phyloP scores from a whole-genome alignment of 2,113 vertebrate genomes.

The Phaethornis superciliosus region DNA sequence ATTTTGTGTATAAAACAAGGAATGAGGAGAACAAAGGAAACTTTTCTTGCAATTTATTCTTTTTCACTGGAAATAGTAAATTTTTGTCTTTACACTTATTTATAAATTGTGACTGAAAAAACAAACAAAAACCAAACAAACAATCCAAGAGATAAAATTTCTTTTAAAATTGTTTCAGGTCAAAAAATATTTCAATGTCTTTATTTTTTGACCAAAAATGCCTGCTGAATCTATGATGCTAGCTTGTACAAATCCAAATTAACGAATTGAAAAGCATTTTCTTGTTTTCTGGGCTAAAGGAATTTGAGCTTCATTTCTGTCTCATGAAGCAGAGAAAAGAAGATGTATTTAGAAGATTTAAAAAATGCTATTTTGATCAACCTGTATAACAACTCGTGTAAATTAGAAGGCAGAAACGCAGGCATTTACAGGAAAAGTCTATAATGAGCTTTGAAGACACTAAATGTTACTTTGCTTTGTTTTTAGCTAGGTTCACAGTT shows the following conservation, averaged over 20 bases:
- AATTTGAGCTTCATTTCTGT: neutral
- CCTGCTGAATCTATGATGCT: neutral
- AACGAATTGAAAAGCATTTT: neutral
- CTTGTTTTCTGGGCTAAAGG: neutral
- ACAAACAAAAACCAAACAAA: neutral
- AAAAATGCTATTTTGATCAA: neutral
- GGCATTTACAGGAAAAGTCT: neutral
- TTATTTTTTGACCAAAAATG: neutral
- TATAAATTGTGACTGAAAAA: neutral
- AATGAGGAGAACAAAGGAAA: neutral
- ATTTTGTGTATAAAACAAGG: neutral
- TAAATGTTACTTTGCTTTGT: slow-evolving; percentile 3
- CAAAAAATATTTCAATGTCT: neutral
- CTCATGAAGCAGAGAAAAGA: neutral
- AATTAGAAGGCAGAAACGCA: neutral
- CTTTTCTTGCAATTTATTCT: neutral
- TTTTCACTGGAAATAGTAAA: neutral
- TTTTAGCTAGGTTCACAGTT: neutral
- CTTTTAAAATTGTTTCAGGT: neutral
- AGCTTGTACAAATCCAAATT: neutral
- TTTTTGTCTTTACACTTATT: neutral
- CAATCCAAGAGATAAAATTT: neutral
- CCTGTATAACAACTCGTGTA: neutral
- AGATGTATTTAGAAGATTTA: neutral
- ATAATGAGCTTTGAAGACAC: neutral